Evolutionary conservation across 2,888 invertebrate species (phyloP).

Genomic region (Myathropa florea): DNA sequence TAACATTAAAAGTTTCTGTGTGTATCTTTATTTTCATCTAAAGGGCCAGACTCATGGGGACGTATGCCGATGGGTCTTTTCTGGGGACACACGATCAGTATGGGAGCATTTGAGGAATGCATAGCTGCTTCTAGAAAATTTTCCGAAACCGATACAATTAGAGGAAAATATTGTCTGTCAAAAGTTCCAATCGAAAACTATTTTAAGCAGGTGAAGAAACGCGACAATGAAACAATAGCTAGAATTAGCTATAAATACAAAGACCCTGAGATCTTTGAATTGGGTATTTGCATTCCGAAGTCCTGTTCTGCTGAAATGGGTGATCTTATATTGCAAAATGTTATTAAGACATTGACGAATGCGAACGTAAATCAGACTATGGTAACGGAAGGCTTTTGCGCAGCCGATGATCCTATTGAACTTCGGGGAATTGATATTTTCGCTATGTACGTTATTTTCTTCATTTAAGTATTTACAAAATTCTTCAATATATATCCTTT

Average conservation of each 20-base stretch:
- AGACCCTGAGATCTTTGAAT: conserved; percentile 75
- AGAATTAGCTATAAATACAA: conserved; percentile 76
- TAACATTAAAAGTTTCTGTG: conserved; percentile 24
- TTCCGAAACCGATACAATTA: conserved; percentile 74
- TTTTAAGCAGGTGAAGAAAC: conserved; percentile 73
- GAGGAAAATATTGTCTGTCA: conserved; percentile 80
- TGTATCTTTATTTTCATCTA: too few relatives aligned
- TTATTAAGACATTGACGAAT: conserved; percentile 65
- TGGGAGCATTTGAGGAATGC: conserved; percentile 81
- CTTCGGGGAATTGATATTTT: conserved; percentile 77
- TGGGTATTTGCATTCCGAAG: conserved; percentile 79
- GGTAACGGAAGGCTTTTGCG: conserved; percentile 75
- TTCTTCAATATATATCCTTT: not conserved
- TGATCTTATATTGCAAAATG: conserved; percentile 74
- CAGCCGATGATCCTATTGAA: conserved; percentile 74
- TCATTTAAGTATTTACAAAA: not conserved
- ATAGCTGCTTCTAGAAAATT: conserved; percentile 75
- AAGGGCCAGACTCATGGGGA: conserved; percentile 81
- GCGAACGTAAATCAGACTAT: conserved; percentile 50
- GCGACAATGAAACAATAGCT: conserved; percentile 58
- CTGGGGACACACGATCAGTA: conserved; percentile 79
- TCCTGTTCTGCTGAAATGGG: conserved; percentile 75
- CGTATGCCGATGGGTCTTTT: conserved; percentile 80
- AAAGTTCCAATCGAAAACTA: conserved; percentile 75
- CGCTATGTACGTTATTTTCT: conserved; percentile 77